A percentile compares a stretch with the other conserved stretches of the same genome.
These are phyloP conservation scores for Electrona antarctica DNA, from an alignment of 2,113 vertebrate genomes.

Conservation along the genomic window DNA sequence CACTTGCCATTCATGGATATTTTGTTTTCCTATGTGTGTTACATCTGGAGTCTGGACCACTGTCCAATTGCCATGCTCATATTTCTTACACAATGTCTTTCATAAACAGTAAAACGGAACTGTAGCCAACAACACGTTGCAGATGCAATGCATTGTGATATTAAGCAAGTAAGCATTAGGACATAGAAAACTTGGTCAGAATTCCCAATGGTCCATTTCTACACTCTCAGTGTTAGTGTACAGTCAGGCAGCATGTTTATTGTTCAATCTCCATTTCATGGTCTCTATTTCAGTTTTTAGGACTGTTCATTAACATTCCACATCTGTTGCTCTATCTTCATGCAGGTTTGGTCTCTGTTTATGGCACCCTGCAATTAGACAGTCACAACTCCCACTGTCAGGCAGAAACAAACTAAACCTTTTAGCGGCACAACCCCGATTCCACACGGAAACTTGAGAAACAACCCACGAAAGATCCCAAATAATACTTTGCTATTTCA, in stretches of 20 bases:
- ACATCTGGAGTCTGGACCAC: conserved; percentile 12
- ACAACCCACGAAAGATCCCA: no score
- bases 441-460: not conserved
- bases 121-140: no score
- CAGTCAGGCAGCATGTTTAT: no score
- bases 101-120: not conserved
- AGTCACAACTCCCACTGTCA: not conserved
- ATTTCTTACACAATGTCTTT: not conserved
- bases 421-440: not conserved
- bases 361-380: conserved; percentile 4
- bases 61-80: conserved; percentile 25
- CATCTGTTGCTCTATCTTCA: conserved; percentile 43
- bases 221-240: no score
- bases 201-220: no score
- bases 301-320: conserved; percentile 47
- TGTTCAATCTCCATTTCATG: not conserved
- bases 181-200: not conserved
- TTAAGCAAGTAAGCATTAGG: not conserved
- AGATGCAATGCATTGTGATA: no score
- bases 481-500: no score
- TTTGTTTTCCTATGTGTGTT: conserved; percentile 32
- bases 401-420: conserved; percentile 16
- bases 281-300: not conserved
- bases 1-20: conserved; percentile 50
- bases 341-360: conserved; percentile 18